Conservation (phyloP, 2,113 vertebrate genomes). For the Pangasianodon hypophthalmus region DNA sequence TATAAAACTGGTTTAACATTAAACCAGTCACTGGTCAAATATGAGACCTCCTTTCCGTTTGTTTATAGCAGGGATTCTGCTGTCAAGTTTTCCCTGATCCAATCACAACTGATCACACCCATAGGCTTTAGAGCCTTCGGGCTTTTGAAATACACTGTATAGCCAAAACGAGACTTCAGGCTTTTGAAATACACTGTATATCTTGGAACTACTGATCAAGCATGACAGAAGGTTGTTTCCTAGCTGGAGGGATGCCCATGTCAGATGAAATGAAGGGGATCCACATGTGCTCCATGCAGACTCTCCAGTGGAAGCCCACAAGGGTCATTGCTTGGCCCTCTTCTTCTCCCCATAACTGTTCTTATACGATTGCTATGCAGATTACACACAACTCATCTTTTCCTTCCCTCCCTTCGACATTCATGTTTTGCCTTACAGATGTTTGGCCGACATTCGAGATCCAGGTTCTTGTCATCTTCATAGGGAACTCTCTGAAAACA, state of each 20-base stretch:
- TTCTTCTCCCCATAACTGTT: neutral
- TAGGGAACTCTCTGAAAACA: neutral
- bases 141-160: neutral
- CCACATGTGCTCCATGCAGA: neutral
- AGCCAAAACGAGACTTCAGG: neutral
- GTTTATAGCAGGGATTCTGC: neutral
- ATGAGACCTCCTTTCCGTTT: neutral
- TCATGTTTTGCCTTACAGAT: neutral
- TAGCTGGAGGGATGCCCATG: neutral
- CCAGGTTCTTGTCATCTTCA: neutral
- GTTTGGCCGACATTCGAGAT: neutral
- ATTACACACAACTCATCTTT: neutral
- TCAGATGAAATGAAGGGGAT: neutral
- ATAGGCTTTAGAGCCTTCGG: neutral
- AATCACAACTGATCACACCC: neutral
- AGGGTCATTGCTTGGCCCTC: neutral
- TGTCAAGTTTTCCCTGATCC: neutral
- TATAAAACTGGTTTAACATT: neutral
- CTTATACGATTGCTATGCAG: neutral
- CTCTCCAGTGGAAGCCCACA: neutral
- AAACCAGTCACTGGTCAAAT: neutral
- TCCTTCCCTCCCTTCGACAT: neutral
- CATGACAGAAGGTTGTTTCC: neutral
- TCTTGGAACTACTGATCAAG: neutral
- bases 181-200: neutral